Evolutionary conservation across 2,113 vertebrate genomes (phyloP).

Genomic region (Alexandromys fortis): DNA sequence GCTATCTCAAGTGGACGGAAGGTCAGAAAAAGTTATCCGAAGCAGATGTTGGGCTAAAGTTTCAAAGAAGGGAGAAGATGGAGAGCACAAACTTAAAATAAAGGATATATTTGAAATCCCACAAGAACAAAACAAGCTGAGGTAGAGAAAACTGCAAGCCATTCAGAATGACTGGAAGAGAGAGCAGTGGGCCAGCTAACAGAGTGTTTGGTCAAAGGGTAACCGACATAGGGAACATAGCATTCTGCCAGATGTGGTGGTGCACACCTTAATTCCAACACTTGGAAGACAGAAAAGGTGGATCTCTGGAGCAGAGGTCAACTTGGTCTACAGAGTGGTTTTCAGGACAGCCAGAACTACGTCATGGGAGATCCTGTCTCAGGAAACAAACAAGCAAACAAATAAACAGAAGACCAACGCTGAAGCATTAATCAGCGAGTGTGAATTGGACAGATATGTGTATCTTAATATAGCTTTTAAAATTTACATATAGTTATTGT

Average conservation of each 20-base stretch:
- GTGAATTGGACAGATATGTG: neutral
- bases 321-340: neutral
- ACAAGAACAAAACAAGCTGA: neutral
- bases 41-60: neutral
- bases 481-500: neutral
- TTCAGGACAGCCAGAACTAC: neutral
- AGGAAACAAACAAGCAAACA: neutral
- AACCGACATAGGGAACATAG: neutral
- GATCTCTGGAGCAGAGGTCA: neutral
- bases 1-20: neutral
- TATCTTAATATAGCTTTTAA: neutral
- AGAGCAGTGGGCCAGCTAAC: neutral
- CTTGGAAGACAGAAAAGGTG: neutral
- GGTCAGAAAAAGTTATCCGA: neutral
- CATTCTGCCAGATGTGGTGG: neutral
- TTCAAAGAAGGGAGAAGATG: neutral
- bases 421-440: neutral
- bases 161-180: neutral
- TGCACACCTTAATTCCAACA: neutral
- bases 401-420: neutral
- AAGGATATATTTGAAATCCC: neutral
- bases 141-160: neutral
- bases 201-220: neutral
- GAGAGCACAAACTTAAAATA: slow-evolving; percentile 30
- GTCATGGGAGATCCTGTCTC: neutral